These are phyloP conservation scores for Leptopilina syphax DNA, from an alignment of 2,888 invertebrate species.

Conservation along the genomic window DNA sequence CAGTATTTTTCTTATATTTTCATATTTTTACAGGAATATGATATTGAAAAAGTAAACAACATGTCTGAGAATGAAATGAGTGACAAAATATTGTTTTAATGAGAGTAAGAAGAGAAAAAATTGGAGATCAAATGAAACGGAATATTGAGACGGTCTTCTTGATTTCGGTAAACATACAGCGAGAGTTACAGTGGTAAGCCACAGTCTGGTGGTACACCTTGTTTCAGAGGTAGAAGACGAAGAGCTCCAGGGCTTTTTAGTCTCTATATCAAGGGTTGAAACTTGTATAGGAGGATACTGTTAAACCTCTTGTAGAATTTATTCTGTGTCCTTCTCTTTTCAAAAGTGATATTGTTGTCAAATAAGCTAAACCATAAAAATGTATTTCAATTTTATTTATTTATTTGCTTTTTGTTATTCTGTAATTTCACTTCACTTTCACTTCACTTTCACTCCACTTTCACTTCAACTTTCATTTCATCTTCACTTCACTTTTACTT, in stretches of 20 bases:
- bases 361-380: constrained; percentile 2
- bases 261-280: constrained; percentile 18
- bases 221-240: constrained; percentile 31
- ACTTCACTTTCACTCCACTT: too few species aligned
- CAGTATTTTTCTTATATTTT: background rate
- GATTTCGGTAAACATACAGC: constrained; percentile 31
- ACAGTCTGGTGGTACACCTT: constrained; percentile 38
- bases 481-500: too few species aligned
- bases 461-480: too few species aligned
- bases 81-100: background rate
- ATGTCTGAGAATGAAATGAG: background rate
- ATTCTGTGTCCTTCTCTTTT: background rate
- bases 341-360: background rate
- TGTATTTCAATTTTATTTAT: too few species aligned
- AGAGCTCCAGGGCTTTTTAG: constrained; percentile 29
- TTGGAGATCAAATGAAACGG: constrained; percentile 14
- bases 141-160: constrained; percentile 8
- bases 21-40: too few species aligned
- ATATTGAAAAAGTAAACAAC: too few species aligned
- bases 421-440: too few species aligned
- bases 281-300: background rate
- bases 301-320: constrained; percentile 7
- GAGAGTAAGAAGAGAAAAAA: background rate
- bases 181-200: constrained; percentile 37
- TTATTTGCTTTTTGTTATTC: too few species aligned